Evolutionary conservation across 2,113 vertebrate species (phyloP).

Genomic region (Rhegmatorhina hoffmannsi): DNA sequence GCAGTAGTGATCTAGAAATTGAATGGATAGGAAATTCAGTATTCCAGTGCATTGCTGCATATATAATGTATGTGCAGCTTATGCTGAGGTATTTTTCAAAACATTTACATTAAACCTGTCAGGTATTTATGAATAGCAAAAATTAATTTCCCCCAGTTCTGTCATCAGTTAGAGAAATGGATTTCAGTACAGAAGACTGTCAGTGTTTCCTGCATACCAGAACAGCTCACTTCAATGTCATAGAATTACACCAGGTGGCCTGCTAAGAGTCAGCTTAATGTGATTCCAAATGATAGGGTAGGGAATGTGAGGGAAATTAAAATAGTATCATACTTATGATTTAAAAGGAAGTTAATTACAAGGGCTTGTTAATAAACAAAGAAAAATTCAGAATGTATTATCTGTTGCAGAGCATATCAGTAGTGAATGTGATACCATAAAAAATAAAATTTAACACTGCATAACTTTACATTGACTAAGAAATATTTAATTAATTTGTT

Average conservation of each 20-base stretch:
- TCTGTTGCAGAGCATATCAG: conserved; percentile 76
- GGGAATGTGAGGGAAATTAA: conserved; percentile 84
- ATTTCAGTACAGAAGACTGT: conserved; percentile 78
- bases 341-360: conserved; percentile 88
- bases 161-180: conserved; percentile 79
- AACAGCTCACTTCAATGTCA: conserved; percentile 83
- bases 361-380: conserved; percentile 88
- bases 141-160: conserved; percentile 82
- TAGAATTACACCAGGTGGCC: conserved; percentile 85
- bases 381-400: conserved; percentile 78
- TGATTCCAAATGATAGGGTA: conserved; percentile 89
- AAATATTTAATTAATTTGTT: conserved; percentile 79
- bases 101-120: conserved; percentile 85
- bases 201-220: conserved; percentile 76
- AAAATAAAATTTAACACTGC: conserved; percentile 71
- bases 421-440: conserved; percentile 74
- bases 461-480: conserved; percentile 73
- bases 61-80: conserved; percentile 76
- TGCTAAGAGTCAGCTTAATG: conserved; percentile 86
- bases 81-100: conserved; percentile 82
- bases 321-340: conserved; percentile 89
- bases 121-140: conserved; percentile 85
- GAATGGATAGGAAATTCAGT: conserved; percentile 61
- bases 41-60: conserved; percentile 71
- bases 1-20: conserved; percentile 63